Base-by-base conservation (phyloP, 2,797 vertebrate species). In the Megalops cyprinoides region DNA sequence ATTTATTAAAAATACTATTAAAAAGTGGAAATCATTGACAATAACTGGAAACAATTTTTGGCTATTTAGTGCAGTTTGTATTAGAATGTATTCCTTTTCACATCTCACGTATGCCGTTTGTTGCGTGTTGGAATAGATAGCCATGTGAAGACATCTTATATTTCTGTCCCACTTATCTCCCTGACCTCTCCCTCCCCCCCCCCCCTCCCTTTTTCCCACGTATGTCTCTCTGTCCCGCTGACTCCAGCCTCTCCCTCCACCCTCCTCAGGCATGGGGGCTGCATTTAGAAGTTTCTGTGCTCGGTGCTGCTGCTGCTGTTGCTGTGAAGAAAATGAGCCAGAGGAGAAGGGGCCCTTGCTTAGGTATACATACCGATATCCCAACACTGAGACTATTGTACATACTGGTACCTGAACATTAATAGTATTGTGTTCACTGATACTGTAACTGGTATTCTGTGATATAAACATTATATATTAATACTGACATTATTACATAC, bases 281-380 rank as follows among this genome's bases (percentile, higher is more conserved):
- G 78, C 87, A 62, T 91, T 93, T 1, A 87, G 10, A 53, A 90
- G 51, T 81, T 89, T 91, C 85, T 92, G 85, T 80, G 53, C 87
- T 84, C 85, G 81, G 80, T 92, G 82, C 83, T 94, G 88, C 84
- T 96, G 94, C 89, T 96, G 94, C 87, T 94, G 92, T 82, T 93
- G 90, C 53, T 74, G 25, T 75, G 78, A 69, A 4, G 85, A 49
- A 0, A 86, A 82, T 0, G 91, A 90, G 37, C 53, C 39, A 15
- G 79, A 62, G 0, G 94, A 95, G 84, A 95, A 95, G 90, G 89
- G 89, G 83, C 90, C 93, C 51, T 84, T 94, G 78, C 44, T 95
- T 46, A 89, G 89, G 94, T 95, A 91, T 10, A 18, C 37, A 51
- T 4, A 0, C 15, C n/a, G 2, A 73, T n/a, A 14, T 34, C 44